Evolutionary conservation across 2,113 vertebrate species (phyloP), one percentile per base, ranked within the genome.

Genomic region (Xiphias gladius): DNA sequence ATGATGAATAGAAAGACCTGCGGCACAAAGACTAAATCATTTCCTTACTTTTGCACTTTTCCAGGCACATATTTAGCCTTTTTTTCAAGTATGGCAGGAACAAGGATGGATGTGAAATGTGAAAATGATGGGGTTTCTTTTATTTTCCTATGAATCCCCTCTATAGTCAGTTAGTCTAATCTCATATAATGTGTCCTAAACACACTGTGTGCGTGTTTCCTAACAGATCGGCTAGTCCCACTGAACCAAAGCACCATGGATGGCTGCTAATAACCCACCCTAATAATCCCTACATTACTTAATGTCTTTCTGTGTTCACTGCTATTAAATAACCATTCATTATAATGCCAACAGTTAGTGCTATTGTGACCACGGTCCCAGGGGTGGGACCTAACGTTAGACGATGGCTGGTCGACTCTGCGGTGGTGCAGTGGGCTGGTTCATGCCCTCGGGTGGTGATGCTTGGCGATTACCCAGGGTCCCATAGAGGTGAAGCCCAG

Each of bases 261-360:
- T 91, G 93, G 88, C 87, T 93, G 91, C 90, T 93, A 92, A 94
- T 92, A 94, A 90, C 89, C 90, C 88, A 91, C 83, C 91, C 90
- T 93, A 93, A 93, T 93, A 92, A 93, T 92, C 86, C 83, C 54
- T 70, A 83, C 80, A 84, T 90, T 90, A 86, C 87, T 84, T 90
- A 90, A 93, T 86, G 86, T 83, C 69, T 90, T 70, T 88, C 75
- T 89, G 73, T 35, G 9, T 66, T 90, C 77, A 43, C 22, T 88
- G 82, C 86, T 82, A 91, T 88, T 94, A 93, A 93, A 89, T 86
- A 73, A 70, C 83, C 84, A 92, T 92, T 91, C 69, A 82, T 89
- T 88, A 74, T 85, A 86, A 84, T 76, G 88, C 82, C 78, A 88
- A 86, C 86, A 88, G 91, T 86, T 72, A 75, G 72, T 37, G 67